phyloP scores from a whole-genome alignment of 1,140 invertebrate genomes.

The Batillaria attramentaria region DNA sequence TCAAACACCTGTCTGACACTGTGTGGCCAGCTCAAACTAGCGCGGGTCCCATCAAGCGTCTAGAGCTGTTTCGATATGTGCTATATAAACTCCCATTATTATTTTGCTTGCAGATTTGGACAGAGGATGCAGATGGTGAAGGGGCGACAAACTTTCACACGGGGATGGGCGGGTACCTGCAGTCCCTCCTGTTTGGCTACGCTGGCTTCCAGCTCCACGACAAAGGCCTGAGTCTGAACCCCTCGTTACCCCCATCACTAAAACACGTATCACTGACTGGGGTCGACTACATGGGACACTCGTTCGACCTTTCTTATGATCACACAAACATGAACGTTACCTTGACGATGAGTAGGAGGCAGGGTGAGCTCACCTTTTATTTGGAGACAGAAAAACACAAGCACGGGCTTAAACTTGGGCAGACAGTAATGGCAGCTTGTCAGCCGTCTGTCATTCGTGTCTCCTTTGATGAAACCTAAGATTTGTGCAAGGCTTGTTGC shows the following conservation, averaged over 20 bases:
- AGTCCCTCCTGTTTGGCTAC: slow-evolving; percentile 73
- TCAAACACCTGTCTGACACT: not conserved
- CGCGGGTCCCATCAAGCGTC: too few species aligned
- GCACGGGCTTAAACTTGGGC: too few species aligned
- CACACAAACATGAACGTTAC: slow-evolving; percentile 31
- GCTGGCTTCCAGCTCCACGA: slow-evolving; percentile 67
- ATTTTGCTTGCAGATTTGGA: slow-evolving; percentile 68
- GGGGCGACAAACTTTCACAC: slow-evolving; percentile 75
- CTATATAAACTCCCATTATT: too few species aligned
- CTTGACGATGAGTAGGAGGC: too few species aligned
- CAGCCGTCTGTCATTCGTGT: too few species aligned
- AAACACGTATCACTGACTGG: slow-evolving; percentile 61
- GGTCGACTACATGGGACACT: slow-evolving; percentile 50
- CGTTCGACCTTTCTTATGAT: slow-evolving; percentile 45
- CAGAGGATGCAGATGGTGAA: slow-evolving; percentile 66
- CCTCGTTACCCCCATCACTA: slow-evolving; percentile 55
- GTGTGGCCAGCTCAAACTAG: too few species aligned
- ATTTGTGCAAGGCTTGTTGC: too few species aligned
- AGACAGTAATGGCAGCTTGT: too few species aligned
- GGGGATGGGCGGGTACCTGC: slow-evolving; percentile 73
- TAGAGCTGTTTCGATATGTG: too few species aligned
- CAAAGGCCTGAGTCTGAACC: slow-evolving; percentile 63
- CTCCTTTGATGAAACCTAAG: too few species aligned
- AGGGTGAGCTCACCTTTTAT: too few species aligned
- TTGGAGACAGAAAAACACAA: too few species aligned